Conservation (phyloP, 2,888 invertebrate genomes). For the Drosophila macrospina region DNA sequence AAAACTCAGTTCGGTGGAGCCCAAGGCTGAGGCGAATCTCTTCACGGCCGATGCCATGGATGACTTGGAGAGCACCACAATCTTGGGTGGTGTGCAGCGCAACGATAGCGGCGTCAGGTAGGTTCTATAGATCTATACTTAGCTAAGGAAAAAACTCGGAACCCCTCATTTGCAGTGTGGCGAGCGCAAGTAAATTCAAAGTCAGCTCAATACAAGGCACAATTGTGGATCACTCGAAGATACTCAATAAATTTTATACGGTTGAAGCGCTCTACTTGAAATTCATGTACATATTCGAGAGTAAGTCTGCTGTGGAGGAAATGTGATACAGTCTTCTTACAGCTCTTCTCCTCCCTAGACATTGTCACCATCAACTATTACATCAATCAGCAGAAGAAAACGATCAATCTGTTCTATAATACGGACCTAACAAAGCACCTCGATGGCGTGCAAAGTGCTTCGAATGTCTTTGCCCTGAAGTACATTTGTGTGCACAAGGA, state of each 20-base stretch:
- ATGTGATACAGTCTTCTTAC: too few species aligned
- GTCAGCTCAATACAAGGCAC: slow-evolving; percentile 42
- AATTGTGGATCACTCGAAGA: neutral
- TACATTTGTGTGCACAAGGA: slow-evolving; percentile 61
- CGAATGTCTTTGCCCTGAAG: slow-evolving; percentile 77
- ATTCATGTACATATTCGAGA: slow-evolving; percentile 48
- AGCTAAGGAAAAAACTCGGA: too few species aligned
- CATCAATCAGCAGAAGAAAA: slow-evolving; percentile 26
- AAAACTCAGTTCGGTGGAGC: too few species aligned
- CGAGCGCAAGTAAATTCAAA: slow-evolving; percentile 48
- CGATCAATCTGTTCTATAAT: slow-evolving; percentile 54
- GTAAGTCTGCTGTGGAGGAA: slow-evolving; percentile 44
- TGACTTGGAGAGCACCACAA: slow-evolving; percentile 48
- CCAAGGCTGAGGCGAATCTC: slow-evolving; percentile 40
- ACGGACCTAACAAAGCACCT: fast-evolving
- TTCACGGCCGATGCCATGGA: slow-evolving; percentile 58
- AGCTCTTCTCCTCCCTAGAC: slow-evolving; percentile 35
- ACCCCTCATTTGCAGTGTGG: too few species aligned
- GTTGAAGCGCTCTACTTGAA: slow-evolving; percentile 52
- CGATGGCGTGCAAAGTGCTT: slow-evolving; percentile 28
- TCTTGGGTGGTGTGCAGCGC: slow-evolving; percentile 59
- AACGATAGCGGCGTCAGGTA: slow-evolving; percentile 56
- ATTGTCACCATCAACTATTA: slow-evolving; percentile 55
- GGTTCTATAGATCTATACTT: too few species aligned
- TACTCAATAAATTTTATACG: slow-evolving; percentile 39